A percentile compares a stretch with the other conserved stretches of the same genome.
These are phyloP conservation scores for Anagrus nilaparvatae DNA, from an alignment of 1,140 invertebrate species.

Conservation along the genomic window DNA sequence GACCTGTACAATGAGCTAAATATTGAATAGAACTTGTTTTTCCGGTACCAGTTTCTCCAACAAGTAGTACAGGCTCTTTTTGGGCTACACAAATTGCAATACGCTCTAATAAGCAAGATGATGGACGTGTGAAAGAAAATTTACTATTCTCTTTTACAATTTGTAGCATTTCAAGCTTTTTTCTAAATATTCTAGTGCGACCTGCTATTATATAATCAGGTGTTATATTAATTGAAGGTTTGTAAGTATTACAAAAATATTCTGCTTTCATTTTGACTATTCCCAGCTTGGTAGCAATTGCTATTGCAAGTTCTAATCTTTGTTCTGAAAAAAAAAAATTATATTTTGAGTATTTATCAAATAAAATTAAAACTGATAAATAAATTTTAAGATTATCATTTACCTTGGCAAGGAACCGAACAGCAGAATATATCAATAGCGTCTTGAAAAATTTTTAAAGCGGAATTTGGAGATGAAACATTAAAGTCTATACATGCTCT, in stretches of 20 bases:
- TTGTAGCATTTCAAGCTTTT: slow-evolving; percentile 14
- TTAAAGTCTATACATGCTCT: slow-evolving; percentile 66
- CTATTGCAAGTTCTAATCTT: slow-evolving; percentile 56
- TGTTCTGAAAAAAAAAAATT: slow-evolving; percentile 34
- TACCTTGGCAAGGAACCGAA: slow-evolving; percentile 51
- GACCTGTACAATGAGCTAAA: slow-evolving; percentile 71
- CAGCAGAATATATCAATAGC: slow-evolving; percentile 86
- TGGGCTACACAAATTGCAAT: slow-evolving; percentile 71
- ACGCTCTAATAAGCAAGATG: slow-evolving; percentile 74
- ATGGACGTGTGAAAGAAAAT: slow-evolving; percentile 73
- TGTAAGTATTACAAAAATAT: slow-evolving; percentile 67
- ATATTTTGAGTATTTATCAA: background rate
- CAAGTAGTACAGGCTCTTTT: slow-evolving; percentile 86
- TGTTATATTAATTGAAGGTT: slow-evolving; percentile 58
- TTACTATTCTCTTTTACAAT: slow-evolving; percentile 39
- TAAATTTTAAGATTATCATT: slow-evolving; percentile 11
- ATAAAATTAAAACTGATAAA: background rate
- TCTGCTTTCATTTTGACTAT: slow-evolving; percentile 74
- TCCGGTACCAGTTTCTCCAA: slow-evolving; percentile 97
- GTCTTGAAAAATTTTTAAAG: slow-evolving; percentile 74
- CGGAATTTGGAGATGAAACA: slow-evolving; percentile 61
- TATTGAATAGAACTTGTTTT: slow-evolving; percentile 97
- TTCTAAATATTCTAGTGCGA: slow-evolving; percentile 40
- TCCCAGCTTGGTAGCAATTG: slow-evolving; percentile 72
- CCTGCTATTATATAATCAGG: slow-evolving; percentile 45